Conservation (phyloP, 2,888 invertebrate species). For the Pandemis corylana region DNA sequence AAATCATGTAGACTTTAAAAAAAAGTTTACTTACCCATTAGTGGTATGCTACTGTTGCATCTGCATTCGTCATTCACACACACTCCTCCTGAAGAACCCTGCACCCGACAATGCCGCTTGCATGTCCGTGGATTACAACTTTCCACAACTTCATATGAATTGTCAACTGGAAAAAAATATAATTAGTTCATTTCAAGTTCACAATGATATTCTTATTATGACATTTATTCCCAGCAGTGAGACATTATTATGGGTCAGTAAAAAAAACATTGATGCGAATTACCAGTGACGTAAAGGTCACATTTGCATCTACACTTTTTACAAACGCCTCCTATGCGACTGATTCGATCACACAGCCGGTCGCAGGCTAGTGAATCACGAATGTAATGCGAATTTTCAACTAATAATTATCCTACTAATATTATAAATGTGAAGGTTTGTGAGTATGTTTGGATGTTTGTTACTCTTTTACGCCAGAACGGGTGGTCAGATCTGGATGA, state of each 20-base stretch:
- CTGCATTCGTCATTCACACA: constrained; percentile 55
- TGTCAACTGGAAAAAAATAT: constrained; percentile 29
- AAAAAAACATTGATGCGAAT: too few relatives aligned
- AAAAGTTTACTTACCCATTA: constrained; percentile 14
- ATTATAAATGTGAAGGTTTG: too few relatives aligned
- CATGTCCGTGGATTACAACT: constrained; percentile 49
- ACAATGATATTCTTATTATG: too few relatives aligned
- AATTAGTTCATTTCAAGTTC: background rate
- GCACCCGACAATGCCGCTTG: constrained; percentile 54
- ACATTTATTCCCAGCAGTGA: too few relatives aligned
- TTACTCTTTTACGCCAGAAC: too few relatives aligned
- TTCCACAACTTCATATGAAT: background rate
- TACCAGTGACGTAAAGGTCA: constrained; percentile 34
- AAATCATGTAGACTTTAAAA: too few relatives aligned
- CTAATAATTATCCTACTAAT: background rate
- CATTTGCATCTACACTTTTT: constrained; percentile 55
- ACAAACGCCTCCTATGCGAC: constrained; percentile 55
- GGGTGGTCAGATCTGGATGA: too few relatives aligned
- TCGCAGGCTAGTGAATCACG: constrained; percentile 52
- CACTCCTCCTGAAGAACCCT: constrained; percentile 54
- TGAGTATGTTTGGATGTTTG: too few relatives aligned
- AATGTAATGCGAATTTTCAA: background rate
- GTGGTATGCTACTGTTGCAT: constrained; percentile 48
- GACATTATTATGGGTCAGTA: too few relatives aligned
- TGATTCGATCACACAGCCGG: constrained; percentile 54